Base-by-base conservation (phyloP, 1,140 invertebrate species). In the Lasaia peninsularis region DNA sequence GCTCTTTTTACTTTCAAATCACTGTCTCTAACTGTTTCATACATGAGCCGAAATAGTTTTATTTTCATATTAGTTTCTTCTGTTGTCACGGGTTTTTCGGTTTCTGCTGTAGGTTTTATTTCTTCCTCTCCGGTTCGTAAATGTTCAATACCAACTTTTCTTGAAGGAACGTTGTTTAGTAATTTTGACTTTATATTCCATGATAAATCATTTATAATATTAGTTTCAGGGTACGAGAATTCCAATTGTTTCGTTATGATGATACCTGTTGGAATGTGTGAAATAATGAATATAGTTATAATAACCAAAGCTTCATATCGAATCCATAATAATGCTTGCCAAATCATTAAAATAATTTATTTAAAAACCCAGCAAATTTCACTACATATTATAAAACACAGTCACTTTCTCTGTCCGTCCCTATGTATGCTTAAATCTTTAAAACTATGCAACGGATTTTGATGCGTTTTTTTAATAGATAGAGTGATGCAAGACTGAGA, bases 31-130 rank as follows among this genome's bases (percentile, higher is more conserved):
- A 86, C 69, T 0, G 75, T 75, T 35, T 86, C 82, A 12, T 82
- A 80, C 82, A 86, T 86, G 0, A 86, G 58, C 0, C 82, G 52
- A 33, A 83, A 86, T 1, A 86, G 12, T 50, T 86, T 86, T 8
- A 83, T 58, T 31, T 80, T 77, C 70, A 86, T 86, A 9, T 63
- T 74, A 12, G 52, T 68, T 1, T 82, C 81, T 20, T 82, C 75
- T 0, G 49, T 48, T n/a, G 32, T 57, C 7, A 7, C 5, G 20
- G 16, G 10, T 11, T 18, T 31, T 18, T 6, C 50, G 7, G 12
- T 33, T 18, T 44, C 21, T 34, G 16, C 7, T 28, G 34, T 24
- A 8, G 52, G 21, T 32, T 21, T 21, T 16, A 20, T 48, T 11
- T 18, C 18, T 0, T 53, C 35, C 1, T 34, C 49, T 44, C 18